phyloP scores from a whole-genome alignment of 53 echinoderm and acorn worm species.

The Patiria pectinifera region DNA sequence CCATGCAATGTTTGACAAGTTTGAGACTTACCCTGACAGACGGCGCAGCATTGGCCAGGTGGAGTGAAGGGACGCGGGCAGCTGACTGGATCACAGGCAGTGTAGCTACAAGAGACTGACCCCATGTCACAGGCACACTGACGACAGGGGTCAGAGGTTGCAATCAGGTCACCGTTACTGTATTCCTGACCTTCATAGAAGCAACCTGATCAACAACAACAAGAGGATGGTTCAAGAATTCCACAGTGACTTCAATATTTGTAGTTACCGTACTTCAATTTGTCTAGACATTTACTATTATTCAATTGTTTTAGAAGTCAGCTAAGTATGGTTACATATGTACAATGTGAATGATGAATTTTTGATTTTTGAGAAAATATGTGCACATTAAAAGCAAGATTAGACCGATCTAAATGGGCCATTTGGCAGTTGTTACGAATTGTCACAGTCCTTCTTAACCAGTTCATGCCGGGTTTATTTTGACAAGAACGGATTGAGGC shows the following conservation, averaged over 20 bases:
- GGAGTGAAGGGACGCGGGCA: conserved; percentile 65
- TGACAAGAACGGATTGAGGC: too few relatives aligned
- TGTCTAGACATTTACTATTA: too few relatives aligned
- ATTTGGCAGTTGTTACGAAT: too few relatives aligned
- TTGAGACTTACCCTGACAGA: conserved; percentile 62
- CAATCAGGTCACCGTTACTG: conserved; percentile 52
- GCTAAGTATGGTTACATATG: too few relatives aligned
- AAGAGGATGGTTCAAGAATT: neutral
- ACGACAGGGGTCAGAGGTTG: conserved; percentile 59
- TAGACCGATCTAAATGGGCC: too few relatives aligned
- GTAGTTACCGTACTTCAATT: neutral
- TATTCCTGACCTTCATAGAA: conserved; percentile 68
- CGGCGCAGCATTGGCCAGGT: conserved; percentile 70
- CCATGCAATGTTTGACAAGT: too few relatives aligned
- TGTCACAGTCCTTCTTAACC: too few relatives aligned
- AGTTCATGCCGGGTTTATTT: too few relatives aligned
- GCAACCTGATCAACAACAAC: conserved; percentile 41
- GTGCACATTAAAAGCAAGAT: too few relatives aligned
- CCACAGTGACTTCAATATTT: neutral
- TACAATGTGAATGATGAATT: neutral
- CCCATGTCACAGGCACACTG: conserved; percentile 69
- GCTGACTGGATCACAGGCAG: conserved; percentile 46
- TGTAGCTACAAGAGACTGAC: conserved; percentile 63
- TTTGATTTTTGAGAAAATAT: neutral
- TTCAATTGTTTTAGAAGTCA: too few relatives aligned